Conservation (phyloP, 2,113 vertebrate species). For the Sinocyclocheilus maitianheensis region DNA sequence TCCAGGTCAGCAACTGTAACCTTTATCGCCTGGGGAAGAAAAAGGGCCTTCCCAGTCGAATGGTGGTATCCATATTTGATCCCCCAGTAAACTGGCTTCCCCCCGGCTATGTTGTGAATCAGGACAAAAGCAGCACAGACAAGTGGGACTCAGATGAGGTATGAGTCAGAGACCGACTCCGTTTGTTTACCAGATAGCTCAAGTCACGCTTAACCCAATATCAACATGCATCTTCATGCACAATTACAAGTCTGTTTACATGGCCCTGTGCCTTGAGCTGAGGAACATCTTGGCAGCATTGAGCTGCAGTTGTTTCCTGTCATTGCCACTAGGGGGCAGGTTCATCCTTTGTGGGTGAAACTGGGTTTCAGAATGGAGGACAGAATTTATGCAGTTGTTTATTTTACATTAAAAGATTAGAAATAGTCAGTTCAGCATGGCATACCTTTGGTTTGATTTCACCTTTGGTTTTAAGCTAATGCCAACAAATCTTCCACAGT, state of each 20-base stretch:
- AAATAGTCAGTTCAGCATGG: neutral
- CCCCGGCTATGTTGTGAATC: constrained; percentile 94
- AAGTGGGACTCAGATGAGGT: constrained; percentile 93
- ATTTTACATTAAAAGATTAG: neutral
- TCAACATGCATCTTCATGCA: constrained; percentile 49
- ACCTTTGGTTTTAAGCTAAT: neutral
- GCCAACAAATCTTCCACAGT: neutral
- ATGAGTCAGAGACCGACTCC: constrained; percentile 58
- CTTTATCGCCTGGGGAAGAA: constrained; percentile 98
- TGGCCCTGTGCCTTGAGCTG: constrained; percentile 26
- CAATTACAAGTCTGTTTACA: constrained; percentile 45
- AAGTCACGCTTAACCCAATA: constrained; percentile 31
- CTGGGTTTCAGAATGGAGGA: neutral
- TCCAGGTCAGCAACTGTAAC: constrained; percentile 97
- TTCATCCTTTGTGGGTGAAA: constrained; percentile 36
- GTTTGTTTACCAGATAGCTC: constrained; percentile 27
- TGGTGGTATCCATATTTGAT: constrained; percentile 99
- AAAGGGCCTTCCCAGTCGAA: constrained; percentile 95
- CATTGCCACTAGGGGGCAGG: constrained; percentile 62
- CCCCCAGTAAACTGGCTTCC: constrained; percentile 98
- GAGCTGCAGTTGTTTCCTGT: neutral
- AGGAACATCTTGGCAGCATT: constrained; percentile 36
- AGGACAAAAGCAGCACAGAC: constrained; percentile 90
- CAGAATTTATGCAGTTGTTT: neutral
- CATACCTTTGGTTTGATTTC: neutral